A percentile compares a stretch with the other conserved stretches of the same genome.
These are phyloP conservation scores for Autographa pulchrina DNA, from an alignment of 2,888 invertebrate genomes.

Conservation along the genomic window DNA sequence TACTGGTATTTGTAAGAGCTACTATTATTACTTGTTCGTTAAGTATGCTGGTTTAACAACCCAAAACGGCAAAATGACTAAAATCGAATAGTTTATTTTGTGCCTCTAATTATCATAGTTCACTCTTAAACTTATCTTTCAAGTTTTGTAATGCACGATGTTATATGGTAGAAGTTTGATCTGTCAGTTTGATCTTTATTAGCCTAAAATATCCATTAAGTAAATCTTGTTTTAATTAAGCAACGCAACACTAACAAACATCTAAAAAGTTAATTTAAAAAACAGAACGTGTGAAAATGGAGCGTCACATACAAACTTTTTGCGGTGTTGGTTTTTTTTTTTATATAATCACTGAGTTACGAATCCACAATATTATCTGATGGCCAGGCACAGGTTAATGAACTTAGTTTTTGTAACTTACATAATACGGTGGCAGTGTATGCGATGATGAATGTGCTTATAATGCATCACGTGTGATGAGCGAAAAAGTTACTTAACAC, in stretches of 20 bases:
- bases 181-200: background rate
- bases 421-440: slow-evolving; percentile 44
- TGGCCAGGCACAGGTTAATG: slow-evolving; percentile 47
- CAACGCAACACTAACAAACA: background rate
- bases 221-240: background rate
- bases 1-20: no score
- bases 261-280: background rate
- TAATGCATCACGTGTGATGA: background rate
- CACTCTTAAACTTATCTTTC: background rate
- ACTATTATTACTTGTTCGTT: no score
- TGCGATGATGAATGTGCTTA: slow-evolving; percentile 41
- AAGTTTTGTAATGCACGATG: background rate
- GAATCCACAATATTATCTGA: slow-evolving; percentile 34
- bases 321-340: slow-evolving; percentile 23
- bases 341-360: slow-evolving; percentile 16
- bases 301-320: slow-evolving; percentile 17
- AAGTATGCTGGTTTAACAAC: no score
- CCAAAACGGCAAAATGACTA: no score
- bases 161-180: background rate
- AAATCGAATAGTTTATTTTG: background rate
- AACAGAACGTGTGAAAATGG: background rate
- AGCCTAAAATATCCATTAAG: background rate
- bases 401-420: slow-evolving; percentile 45
- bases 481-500: background rate
- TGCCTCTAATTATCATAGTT: background rate